Evolutionary conservation across 92 coral and sea anemone species (phyloP).

Genomic region (Phenganax subtilis): DNA sequence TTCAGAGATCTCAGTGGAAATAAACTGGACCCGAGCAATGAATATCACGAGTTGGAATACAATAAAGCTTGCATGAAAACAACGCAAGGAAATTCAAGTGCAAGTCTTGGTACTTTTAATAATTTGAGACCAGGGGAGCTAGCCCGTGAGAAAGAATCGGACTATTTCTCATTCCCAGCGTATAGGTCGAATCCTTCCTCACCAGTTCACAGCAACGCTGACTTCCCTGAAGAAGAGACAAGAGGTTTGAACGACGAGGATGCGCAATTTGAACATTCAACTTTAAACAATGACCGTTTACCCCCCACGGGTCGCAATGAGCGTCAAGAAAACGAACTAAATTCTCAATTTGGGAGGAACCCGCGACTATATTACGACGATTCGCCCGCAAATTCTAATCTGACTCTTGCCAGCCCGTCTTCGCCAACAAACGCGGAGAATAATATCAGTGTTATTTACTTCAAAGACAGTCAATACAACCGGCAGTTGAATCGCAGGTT

Average conservation of each 20-base stretch:
- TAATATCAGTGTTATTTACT: constrained; percentile 36
- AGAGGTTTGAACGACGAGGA: neutral
- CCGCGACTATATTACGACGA: constrained; percentile 1
- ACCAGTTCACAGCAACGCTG: constrained; percentile 1
- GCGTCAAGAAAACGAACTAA: constrained; percentile 14
- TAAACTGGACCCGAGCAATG: neutral
- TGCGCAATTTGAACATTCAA: neutral
- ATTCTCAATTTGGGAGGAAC: neutral
- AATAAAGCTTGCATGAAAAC: neutral
- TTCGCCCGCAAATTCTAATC: neutral
- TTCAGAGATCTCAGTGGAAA: neutral
- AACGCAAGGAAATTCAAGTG: constrained; percentile 7
- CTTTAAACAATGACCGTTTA: constrained; percentile 7
- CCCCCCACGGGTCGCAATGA: constrained; percentile 31
- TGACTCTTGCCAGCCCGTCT: neutral
- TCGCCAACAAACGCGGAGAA: constrained; percentile 21
- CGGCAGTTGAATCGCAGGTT: constrained; percentile 39
- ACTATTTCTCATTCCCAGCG: constrained; percentile 92
- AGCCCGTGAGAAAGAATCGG: neutral
- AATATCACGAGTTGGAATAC: constrained; percentile 3
- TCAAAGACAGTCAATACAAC: constrained; percentile 27
- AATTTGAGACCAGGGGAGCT: neutral
- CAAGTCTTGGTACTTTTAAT: neutral
- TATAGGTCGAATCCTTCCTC: constrained; percentile 64
- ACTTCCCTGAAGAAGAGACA: neutral